phyloP scores from a whole-genome alignment of 2,888 invertebrate species.

The Athetis lepigone region DNA sequence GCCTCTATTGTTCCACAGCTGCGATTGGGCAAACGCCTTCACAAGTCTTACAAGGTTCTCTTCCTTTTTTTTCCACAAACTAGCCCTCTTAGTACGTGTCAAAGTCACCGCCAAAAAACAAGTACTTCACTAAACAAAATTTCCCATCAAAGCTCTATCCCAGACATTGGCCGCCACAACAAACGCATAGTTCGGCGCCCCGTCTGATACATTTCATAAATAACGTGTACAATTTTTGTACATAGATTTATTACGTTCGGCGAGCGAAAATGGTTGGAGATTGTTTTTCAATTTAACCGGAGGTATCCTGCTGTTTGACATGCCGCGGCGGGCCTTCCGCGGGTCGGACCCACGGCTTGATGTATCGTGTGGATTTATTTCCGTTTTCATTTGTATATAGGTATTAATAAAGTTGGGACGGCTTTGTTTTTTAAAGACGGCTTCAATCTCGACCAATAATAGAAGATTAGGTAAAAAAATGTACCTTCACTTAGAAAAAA shows the following conservation, averaged over 20 bases:
- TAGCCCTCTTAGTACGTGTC: no score
- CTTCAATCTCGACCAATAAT: neutral
- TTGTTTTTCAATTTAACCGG: constrained; percentile 91
- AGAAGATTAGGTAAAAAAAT: neutral
- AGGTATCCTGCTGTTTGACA: constrained; percentile 88
- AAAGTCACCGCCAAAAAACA: no score
- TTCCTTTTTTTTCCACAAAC: no score
- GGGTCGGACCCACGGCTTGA: constrained; percentile 69
- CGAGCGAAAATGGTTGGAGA: constrained; percentile 90
- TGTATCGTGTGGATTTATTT: constrained; percentile 68
- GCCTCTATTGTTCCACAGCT: no score
- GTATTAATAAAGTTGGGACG: constrained; percentile 56
- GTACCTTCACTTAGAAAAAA: no score
- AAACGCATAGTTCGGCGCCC: constrained; percentile 79
- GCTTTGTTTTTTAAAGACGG: constrained; percentile 33
- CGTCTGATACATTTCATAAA: constrained; percentile 89
- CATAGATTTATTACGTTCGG: constrained; percentile 91
- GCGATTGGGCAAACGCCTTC: no score
- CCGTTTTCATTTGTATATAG: constrained; percentile 62
- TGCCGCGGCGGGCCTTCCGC: constrained; percentile 81
- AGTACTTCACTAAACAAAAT: no score
- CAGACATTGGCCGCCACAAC: constrained; percentile 71
- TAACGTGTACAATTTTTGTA: constrained; percentile 90
- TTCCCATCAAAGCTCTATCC: constrained; percentile 44
- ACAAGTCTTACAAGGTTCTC: no score